phyloP scores from a whole-genome alignment of 2,113 vertebrate species.

The Promerops cafer region DNA sequence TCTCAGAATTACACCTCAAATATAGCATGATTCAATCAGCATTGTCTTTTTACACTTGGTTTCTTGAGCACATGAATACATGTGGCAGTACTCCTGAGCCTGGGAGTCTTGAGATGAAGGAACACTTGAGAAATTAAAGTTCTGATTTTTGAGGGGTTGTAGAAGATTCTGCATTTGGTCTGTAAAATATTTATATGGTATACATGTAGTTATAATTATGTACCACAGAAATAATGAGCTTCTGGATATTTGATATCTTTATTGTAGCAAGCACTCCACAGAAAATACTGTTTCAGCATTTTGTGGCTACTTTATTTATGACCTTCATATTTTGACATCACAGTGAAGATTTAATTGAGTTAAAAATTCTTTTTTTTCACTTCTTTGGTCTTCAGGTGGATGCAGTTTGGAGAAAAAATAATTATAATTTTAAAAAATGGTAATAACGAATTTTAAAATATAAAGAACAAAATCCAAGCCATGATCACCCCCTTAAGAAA shows the following conservation, averaged over 20 bases:
- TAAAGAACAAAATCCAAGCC: background rate
- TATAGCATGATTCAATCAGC: background rate
- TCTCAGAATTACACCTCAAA: background rate
- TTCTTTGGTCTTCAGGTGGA: background rate
- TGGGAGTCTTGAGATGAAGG: background rate
- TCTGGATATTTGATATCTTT: background rate
- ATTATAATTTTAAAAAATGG: background rate
- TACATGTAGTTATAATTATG: background rate
- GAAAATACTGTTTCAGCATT: background rate
- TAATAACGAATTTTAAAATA: background rate
- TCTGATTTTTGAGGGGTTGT: background rate
- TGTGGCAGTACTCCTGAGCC: background rate
- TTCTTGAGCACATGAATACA: background rate
- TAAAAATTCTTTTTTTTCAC: background rate
- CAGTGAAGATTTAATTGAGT: background rate
- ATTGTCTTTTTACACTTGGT: background rate
- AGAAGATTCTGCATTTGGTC: background rate
- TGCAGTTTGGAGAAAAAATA: background rate
- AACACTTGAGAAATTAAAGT: background rate
- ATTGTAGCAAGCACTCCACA: background rate
- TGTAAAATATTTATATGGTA: background rate
- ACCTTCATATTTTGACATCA: background rate
- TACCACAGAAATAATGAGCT: rapidly evolving
- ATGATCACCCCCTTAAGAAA: background rate
- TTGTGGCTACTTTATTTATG: background rate